Percentiles rank a stretch among this genome's conserved stretches.
Conservation (phyloP, 2,888 invertebrate species). For the Lithophane leautieri region DNA sequence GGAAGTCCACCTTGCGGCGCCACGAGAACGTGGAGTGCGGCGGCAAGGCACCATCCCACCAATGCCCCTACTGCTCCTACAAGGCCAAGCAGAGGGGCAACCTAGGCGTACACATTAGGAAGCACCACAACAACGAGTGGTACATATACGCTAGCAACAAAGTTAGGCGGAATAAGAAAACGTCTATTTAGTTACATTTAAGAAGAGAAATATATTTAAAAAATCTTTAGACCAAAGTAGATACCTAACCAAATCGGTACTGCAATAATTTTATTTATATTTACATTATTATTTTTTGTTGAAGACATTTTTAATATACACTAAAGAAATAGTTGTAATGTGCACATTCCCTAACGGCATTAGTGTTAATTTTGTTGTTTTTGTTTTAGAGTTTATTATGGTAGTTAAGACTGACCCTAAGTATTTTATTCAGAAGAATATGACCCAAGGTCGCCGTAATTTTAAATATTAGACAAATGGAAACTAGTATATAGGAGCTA, state of each 20-base stretch:
- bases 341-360: conserved; percentile 89
- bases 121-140: conserved; percentile 92
- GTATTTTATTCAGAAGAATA: conserved; percentile 82
- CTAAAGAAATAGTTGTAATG: conserved; percentile 85
- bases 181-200: conserved; percentile 71
- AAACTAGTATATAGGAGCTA: conserved; percentile 53
- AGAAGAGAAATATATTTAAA: conserved; percentile 54
- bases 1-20: conserved; percentile 95
- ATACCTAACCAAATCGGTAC: conserved; percentile 89
- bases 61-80: conserved; percentile 95
- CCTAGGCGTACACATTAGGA: conserved; percentile 94
- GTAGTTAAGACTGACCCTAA: conserved; percentile 89
- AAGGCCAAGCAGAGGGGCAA: conserved; percentile 95
- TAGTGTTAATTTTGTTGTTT: conserved; percentile 87
- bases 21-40: conserved; percentile 96
- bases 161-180: conserved; percentile 87
- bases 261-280: conserved; percentile 88
- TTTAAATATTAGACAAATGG: conserved; percentile 62
- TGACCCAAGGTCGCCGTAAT: conserved; percentile 75
- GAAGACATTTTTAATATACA: conserved; percentile 86
- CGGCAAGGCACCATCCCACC: conserved; percentile 95
- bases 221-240: conserved; percentile 86
- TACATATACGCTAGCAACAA: conserved; percentile 88
- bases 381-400: conserved; percentile 88
- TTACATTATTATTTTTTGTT: conserved; percentile 83